Base-by-base conservation (phyloP, 2,113 vertebrate species). In the Stegastes partitus region DNA sequence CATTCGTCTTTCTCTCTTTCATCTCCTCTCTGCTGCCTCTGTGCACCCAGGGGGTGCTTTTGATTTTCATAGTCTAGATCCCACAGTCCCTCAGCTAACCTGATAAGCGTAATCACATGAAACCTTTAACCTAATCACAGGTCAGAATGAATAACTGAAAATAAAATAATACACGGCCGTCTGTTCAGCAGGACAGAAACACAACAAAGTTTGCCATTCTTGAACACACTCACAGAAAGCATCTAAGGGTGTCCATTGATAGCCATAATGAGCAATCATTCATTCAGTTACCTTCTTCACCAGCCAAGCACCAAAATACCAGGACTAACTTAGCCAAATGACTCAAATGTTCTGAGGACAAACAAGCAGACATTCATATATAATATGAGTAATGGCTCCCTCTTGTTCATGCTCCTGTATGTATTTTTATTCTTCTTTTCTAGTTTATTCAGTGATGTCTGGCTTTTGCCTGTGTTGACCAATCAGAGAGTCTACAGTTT, bases 31-130 rank as follows among this genome's bases (percentile, higher is more conserved):
- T 64, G 45, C 79, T 80, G 62, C 80, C 37, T 67, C 59, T 50
- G 44, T 11, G n/a, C 51, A 49, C 81, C 74, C 67, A 70, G 25
- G 79, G 71, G 68, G 15, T 26, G 1, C 79, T 49, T 81, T 71
- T 67, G 62, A 81, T 81, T 79, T 82, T 58, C 59, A 57, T 56
- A 56, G 55, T 74, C 44, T 39, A 3, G 65, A 55, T 55, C 81
- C 57, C 57, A 31, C 37, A 70, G 79, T 74, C 75, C 75, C 84
- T 47, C 26, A 12, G 72, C 74, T 86, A 87, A 92, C 74, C 74
- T 55, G 73, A 87, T 90, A 65, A 87, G 50, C 18, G 74, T 91
- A 84, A 89, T 86, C 81, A 73, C 82, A 90, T 91, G 45, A 90
- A 77, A 79, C 68, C 69, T 66, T 70, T 76, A 88, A 85, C 42